A percentile compares a stretch with the other conserved stretches of the same genome.
These are phyloP conservation scores for Sinocyclocheilus anshuiensis DNA, from an alignment of 2,113 vertebrate species.

Conservation along the genomic window DNA sequence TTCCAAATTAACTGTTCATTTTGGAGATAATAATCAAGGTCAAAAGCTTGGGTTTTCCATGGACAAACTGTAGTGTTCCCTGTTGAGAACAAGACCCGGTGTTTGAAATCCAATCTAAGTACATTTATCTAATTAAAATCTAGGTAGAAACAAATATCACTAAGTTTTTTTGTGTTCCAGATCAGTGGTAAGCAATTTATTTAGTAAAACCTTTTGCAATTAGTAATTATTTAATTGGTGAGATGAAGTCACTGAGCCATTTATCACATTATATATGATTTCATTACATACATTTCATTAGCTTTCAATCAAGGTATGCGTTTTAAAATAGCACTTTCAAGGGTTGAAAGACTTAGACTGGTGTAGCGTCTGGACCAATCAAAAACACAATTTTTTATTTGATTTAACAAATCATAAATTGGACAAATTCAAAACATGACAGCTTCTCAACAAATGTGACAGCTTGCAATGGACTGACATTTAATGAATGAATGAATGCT, in stretches of 20 bases:
- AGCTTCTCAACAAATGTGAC: neutral
- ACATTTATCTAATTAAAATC: slow-evolving; percentile 14
- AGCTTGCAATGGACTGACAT: neutral
- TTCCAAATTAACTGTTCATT: slow-evolving; percentile 34
- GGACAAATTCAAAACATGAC: neutral
- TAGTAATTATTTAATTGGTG: slow-evolving; percentile 24
- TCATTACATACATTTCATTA: neutral
- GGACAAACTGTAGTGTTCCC: neutral
- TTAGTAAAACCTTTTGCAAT: neutral
- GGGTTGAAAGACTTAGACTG: neutral
- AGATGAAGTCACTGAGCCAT: neutral
- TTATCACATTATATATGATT: neutral
- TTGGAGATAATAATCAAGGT: slow-evolving; percentile 49
- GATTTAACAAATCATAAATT: no score
- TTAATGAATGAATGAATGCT: neutral
- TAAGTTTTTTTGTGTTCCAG: neutral
- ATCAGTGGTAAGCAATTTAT: neutral
- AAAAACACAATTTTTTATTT: no score
- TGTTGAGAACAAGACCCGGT: neutral
- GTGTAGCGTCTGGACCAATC: no score
- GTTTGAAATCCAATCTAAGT: neutral
- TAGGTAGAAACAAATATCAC: slow-evolving; percentile 10
- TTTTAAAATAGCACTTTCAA: neutral
- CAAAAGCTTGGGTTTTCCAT: slow-evolving; percentile 21
- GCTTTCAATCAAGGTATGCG: neutral